Evolutionary conservation across 2,888 invertebrate genomes (phyloP), one percentile per base, ranked within the genome.

Genomic region (Steromphala cineraria): DNA sequence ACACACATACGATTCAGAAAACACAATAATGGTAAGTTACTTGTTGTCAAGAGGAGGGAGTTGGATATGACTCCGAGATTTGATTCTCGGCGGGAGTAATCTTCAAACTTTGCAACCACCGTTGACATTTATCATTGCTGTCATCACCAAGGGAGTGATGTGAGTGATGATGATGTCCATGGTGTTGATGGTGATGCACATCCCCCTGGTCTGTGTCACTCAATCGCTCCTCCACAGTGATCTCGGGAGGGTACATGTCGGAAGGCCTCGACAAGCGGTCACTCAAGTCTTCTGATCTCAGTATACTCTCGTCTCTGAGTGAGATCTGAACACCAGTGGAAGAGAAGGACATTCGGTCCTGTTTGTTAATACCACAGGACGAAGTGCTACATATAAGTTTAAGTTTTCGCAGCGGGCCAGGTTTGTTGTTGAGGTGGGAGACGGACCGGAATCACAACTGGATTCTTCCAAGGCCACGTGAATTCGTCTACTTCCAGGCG

Each of bases 61-160:
- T 76, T 90, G 89, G 82, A 90, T 90, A 80, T 90, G 1, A 82
- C 83, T 19, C 85, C 83, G 0, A 83, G 83, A 1, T 83, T 82
- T 56, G 81, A 83, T 79, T 81, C 71, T 13, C 80, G 82, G 19
- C 82, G 56, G 0, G 83, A 83, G 86, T 86, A 28, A 90, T 85
- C 79, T 89, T 85, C 8, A 90, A 81, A 24, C 89, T 88, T 78
- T 90, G 89, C 67, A 90, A 78, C 90, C 90, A 90, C 67, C 85
- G 86, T 80, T 87, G 88, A 82, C 90, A 90, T 79, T 90, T 90
- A 71, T 88, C 86, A 19, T 88, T 83, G 21, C 85, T 86, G 74
- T 90, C 88, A 19, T 84, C 83, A 8, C 80, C 81, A 7, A 82
- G 81, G 13, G 80, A 75, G 10, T 80, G 81, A 24, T 82, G 79